Evolutionary conservation across 2,113 vertebrate species (phyloP).

Genomic region (Hoplias malabaricus): DNA sequence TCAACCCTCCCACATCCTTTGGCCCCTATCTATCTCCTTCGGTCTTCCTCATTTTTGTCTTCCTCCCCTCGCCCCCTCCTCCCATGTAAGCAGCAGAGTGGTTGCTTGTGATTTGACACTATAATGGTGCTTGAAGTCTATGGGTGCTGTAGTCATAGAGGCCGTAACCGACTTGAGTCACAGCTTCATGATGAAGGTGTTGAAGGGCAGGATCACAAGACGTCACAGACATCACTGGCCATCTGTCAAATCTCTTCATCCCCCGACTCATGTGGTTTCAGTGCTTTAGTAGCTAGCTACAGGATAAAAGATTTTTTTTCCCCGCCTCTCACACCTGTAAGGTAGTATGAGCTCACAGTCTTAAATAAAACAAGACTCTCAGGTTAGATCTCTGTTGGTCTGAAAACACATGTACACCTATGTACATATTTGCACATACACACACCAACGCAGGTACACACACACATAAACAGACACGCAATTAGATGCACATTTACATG

Average conservation of each 20-base stretch:
- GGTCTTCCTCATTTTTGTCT: too few relatives aligned
- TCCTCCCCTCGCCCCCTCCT: background rate
- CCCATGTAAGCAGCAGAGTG: background rate
- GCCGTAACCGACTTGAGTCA: background rate
- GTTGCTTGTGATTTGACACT: background rate
- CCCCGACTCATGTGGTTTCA: background rate
- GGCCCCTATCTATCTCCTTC: background rate
- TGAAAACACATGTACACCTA: background rate
- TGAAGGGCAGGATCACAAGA: background rate
- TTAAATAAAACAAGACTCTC: background rate
- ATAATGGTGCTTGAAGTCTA: background rate
- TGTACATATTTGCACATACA: background rate
- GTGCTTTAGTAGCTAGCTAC: background rate
- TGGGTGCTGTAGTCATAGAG: background rate
- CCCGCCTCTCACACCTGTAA: background rate
- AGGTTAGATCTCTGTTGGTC: background rate
- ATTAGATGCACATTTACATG: background rate
- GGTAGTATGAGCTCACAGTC: background rate
- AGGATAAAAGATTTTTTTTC: background rate
- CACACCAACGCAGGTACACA: background rate
- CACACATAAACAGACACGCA: slow-evolving; percentile 7
- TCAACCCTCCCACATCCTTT: background rate
- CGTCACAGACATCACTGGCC: background rate
- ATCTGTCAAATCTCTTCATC: background rate
- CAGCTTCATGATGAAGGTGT: background rate